phyloP scores from a whole-genome alignment of 2,797 vertebrate species.

The Microctenopoma lineatum region DNA sequence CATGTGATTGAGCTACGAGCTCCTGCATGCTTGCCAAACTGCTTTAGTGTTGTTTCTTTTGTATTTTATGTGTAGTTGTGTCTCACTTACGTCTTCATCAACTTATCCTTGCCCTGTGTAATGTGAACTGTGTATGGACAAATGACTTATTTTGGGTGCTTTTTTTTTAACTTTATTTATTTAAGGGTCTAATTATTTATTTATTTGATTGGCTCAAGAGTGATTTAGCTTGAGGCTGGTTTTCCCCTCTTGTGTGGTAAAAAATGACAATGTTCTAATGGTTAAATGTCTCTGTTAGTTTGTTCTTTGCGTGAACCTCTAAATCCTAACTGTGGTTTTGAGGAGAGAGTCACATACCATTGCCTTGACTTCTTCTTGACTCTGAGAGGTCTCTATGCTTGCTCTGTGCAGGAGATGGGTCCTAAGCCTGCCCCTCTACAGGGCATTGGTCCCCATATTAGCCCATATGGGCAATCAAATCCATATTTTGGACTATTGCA shows the following conservation, averaged over 20 bases:
- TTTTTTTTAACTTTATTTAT: slow-evolving; percentile 79
- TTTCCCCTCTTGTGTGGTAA: slow-evolving; percentile 76
- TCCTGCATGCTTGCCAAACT: slow-evolving; percentile 88
- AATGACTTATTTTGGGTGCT: slow-evolving; percentile 82
- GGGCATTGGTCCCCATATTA: slow-evolving; percentile 86
- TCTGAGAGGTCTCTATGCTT: slow-evolving; percentile 93
- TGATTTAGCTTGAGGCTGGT: slow-evolving; percentile 73
- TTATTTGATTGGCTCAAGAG: slow-evolving; percentile 79
- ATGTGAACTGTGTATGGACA: slow-evolving; percentile 83
- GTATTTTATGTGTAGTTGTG: slow-evolving; percentile 84
- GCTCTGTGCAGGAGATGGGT: slow-evolving; percentile 86
- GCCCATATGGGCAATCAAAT: slow-evolving; percentile 90
- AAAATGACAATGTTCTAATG: slow-evolving; percentile 82
- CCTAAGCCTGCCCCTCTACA: slow-evolving; percentile 88
- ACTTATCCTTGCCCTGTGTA: slow-evolving; percentile 82
- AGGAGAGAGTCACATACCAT: slow-evolving; percentile 92
- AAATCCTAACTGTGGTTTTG: slow-evolving; percentile 85
- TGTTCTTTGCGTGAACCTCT: slow-evolving; percentile 89
- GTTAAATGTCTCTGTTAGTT: slow-evolving; percentile 85
- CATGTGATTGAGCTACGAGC: slow-evolving; percentile 86
- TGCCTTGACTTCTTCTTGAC: slow-evolving; percentile 96
- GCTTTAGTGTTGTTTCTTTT: slow-evolving; percentile 87
- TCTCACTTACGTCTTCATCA: slow-evolving; percentile 82
- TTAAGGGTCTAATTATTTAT: slow-evolving; percentile 78
- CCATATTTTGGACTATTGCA: slow-evolving; percentile 98